Evolutionary conservation across 2,888 invertebrate genomes (phyloP), one percentile per base, ranked within the genome.

Genomic region (Lithosia quadra): DNA sequence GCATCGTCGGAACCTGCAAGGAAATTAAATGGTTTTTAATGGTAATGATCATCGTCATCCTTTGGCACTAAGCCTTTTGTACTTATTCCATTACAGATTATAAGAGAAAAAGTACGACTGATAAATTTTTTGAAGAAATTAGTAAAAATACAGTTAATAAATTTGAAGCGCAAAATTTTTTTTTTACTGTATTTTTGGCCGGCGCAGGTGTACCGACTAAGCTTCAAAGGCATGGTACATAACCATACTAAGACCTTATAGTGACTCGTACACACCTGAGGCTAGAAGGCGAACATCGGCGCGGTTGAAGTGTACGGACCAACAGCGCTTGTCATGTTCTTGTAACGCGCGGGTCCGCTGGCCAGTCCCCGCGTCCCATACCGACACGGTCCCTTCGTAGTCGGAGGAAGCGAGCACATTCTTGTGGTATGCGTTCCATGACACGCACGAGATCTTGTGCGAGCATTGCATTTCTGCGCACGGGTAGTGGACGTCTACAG

Each of bases 281-380:
- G 99, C 99, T 71, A 99, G 96, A 57, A 99, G 92, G 33, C 98
- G 96, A 18, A 98, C 98, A 90, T 99, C 99, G 34, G 98, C 97
- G 79, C 97, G 96, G 91, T 98, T 99, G 92, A 99, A 99, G 93
- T 99, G 98, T 53, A 99, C 99, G 80, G 98, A 98, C 99, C 99
- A 99, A 90, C 98, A 98, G 59, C 99, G 95, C 89, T 99, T 99
- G 91, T 99, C 98, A 92, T 99, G 99, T 89, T 99, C 99, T 90
- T 98, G 87, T 65, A 93, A 83, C 9, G 96, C 96, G 84, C 97
- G 96, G 2, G 97, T 97, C 70, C 97, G 95, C 82, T 97, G 96
- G 18, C 97, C 97, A 0, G 97, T 97, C 53, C 95, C 95, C 0
- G 98, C 98, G 93, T 99, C 99, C 99, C 99, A 99, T 68, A 99